Base-by-base conservation (phyloP, 2,113 vertebrate genomes). In the Kryptolebias marmoratus region DNA sequence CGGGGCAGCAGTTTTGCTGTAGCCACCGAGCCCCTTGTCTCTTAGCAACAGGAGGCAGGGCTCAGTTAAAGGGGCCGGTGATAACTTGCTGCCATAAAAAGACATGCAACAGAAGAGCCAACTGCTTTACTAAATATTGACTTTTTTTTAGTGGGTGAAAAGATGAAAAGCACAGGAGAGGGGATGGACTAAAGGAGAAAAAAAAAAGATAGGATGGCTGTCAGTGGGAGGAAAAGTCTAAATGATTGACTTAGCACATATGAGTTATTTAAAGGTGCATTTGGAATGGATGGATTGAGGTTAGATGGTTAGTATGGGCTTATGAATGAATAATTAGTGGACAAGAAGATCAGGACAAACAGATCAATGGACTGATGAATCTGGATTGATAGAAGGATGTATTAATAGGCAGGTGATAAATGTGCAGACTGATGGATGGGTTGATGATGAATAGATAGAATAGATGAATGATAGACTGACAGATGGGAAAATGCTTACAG, bases 11-110 rank as follows among this genome's bases (percentile, higher is more conserved):
- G 82, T 72, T 68, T 82, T 80, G 85, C 68, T 63, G 73, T 79
- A 44, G 62, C 68, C 82, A 76, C 79, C 39, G 52, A 85, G 63
- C 75, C 63, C 56, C 58, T 42, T 66, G 93, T 94, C 89, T 88
- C 93, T 84, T 91, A 92, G 93, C 92, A 94, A 94, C 93, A 90
- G 74, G 69, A 68, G 79, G 77, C 52, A 45, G 63, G 47, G 77
- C 79, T 84, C 69, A 82, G 75, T 91, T 91, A 92, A 92, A 92
- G 90, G 69, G 85, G 57, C 76, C 68, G 36, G 28, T 60, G 28
- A 6, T 79, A 47, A 67, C 83, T 75, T 84, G 55, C 79, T 39
- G 67, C 55, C 64, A 68, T 72, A 61, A 82, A 87, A 52, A 57
- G 47, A 66, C 4, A 18, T 55, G 44, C 52, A 13, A 69, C 30